A percentile compares a stretch with the other conserved stretches of the same genome.
phyloP scores from a whole-genome alignment of 2,888 invertebrate genomes.

The Conomelus anceps region DNA sequence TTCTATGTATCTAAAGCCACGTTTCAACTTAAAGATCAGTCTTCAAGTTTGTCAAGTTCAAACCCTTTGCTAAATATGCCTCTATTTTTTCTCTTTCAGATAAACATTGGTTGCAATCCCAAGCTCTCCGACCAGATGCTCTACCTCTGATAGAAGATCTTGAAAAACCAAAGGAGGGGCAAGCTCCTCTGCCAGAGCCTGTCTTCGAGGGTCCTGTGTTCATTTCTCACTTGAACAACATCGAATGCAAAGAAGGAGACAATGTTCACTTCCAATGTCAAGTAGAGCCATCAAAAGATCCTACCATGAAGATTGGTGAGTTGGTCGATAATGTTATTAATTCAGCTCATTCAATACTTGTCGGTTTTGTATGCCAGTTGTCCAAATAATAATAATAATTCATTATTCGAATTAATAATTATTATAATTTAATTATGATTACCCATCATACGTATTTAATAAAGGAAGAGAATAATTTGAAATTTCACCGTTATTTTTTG shows the following conservation, averaged over 20 bases:
- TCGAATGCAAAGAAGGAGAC: conserved; percentile 80
- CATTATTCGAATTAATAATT: no score
- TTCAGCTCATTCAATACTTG: no score
- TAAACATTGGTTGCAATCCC: conserved; percentile 79
- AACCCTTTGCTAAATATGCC: neutral
- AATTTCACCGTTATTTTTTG: no score
- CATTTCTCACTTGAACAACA: conserved; percentile 84
- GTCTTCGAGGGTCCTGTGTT: conserved; percentile 80
- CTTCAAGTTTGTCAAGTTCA: no score
- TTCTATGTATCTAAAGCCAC: no score
- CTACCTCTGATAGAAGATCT: conserved; percentile 77
- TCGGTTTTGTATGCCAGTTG: no score
- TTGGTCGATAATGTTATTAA: neutral
- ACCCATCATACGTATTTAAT: no score
- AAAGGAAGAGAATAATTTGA: no score
- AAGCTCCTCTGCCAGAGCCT: conserved; percentile 65
- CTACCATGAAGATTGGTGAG: conserved; percentile 67
- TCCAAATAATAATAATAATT: no score
- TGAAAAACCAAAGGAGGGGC: conserved; percentile 67
- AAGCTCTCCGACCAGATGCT: conserved; percentile 83
- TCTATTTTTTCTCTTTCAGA: conserved; percentile 44
- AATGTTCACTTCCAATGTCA: conserved; percentile 86
- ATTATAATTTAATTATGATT: no score
- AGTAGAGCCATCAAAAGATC: conserved; percentile 86
- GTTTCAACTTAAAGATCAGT: no score